A percentile compares a stretch with the other conserved stretches of the same genome.
phyloP scores from a whole-genome alignment of 1,140 invertebrate genomes.

The Drosophila takahashii region DNA sequence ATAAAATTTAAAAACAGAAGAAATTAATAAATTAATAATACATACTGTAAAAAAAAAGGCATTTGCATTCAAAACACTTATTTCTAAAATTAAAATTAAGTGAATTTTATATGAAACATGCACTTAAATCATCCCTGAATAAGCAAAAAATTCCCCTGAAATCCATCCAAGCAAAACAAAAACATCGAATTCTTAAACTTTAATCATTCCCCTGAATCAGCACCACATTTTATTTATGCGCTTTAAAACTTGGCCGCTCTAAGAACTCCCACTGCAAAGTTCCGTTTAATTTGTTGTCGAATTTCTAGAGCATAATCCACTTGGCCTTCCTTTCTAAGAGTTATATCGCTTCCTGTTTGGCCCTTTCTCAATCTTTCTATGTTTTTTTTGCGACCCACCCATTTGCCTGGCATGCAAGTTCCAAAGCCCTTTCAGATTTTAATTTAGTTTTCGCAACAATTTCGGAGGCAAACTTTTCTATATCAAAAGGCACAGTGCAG shows the following conservation, averaged over 20 bases:
- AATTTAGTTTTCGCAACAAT: constrained; percentile 80
- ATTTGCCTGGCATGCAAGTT: constrained; percentile 11
- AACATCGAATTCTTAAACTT: neutral
- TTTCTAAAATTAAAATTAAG: too few species aligned
- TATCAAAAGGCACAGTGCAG: constrained; percentile 52
- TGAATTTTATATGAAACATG: neutral
- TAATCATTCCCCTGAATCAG: neutral
- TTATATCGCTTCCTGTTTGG: constrained; percentile 34
- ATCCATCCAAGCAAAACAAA: neutral
- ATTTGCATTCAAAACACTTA: too few species aligned
- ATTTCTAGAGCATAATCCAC: constrained; percentile 44
- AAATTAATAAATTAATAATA: too few species aligned
- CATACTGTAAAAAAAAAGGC: too few species aligned
- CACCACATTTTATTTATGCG: neutral
- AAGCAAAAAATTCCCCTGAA: neutral
- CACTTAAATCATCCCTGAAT: neutral
- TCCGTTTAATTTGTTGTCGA: constrained; percentile 16
- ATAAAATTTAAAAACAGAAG: too few species aligned
- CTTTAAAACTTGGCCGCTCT: neutral
- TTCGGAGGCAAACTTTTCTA: constrained; percentile 72
- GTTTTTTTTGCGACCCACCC: neutral
- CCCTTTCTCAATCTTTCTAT: constrained; percentile 8
- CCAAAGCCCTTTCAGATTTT: constrained; percentile 69
- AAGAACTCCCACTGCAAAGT: neutral
- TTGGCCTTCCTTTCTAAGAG: constrained; percentile 34